Base-by-base conservation (phyloP, 2,113 vertebrate genomes). In the Cinclus cinclus region DNA sequence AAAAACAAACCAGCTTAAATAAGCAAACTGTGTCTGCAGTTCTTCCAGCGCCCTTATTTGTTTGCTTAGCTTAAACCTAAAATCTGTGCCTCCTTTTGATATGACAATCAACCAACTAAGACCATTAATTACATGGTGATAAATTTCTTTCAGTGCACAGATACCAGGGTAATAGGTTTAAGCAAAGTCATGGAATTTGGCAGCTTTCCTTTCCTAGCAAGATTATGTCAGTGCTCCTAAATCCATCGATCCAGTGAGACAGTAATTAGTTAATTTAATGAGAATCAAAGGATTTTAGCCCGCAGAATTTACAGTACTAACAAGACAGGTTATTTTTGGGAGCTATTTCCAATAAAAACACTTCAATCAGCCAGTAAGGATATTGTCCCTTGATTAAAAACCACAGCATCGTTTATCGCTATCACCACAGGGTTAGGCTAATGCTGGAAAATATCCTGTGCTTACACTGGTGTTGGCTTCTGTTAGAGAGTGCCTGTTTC, bases 231-330 rank as follows among this genome's bases (percentile, higher is more conserved):
- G 49, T 83, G 44, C 33, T 87, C 39, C 53, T 94, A 67, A 96
- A 95, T 70, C 71, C 85, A 96, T 44, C 1, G 93, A 96, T 94
- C 39, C 42, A 73, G 17, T 71, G 71, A 96, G 94, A 90, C 58
- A 92, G 74, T 37, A 53, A 96, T 76, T 96, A 90, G 53, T 89
- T 97, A 92, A 94, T 93, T 90, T 94, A 97, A 97, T 91, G 67
- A 95, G 93, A 92, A 97, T 81, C 81, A 87, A 94, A 91, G 75
- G 65, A 87, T 79, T 97, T 64, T 53, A 92, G 63, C 75, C 90
- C 56, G 53, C 76, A 91, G 30, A 94, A 95, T 83, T 87, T 95
- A 92, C 35, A 49, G 69, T 65, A 44, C 90, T 96, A 93, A 96
- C 79, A 79, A 78, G 67, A 78, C 28, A 89, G 56, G 53, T 87